Base-by-base conservation (phyloP, 2,113 vertebrate species). In the Leptobrachium leishanense region DNA sequence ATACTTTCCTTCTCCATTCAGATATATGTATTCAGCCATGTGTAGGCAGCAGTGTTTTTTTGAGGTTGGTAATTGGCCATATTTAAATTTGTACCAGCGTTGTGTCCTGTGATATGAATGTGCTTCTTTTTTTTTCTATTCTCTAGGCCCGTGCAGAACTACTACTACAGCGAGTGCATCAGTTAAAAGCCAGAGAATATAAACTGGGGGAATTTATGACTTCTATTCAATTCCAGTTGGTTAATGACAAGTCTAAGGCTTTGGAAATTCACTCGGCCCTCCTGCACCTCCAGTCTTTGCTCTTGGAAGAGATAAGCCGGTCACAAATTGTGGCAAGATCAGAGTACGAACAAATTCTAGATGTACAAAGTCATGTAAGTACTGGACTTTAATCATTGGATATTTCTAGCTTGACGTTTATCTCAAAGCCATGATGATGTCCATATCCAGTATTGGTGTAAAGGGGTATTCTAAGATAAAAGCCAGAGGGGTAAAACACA, bases 201-300 rank as follows among this genome's bases (percentile, higher is more conserved):
- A 84, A 85, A 72, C 86, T 98, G 66, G 93, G 91, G 0, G 87
- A 90, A 73, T 91, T 91, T 31, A 90, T 96, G 11, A 89, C 92
- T 3, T 79, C 90, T 15, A 82, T 96, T 84, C 91, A 95, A 85
- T 95, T 95, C 88, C 92, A 92, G 76, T 95, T 94, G 82, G 86
- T 85, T 0, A 79, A 92, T 84, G 89, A 90, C 83, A 89, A 82
- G 72, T 85, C 77, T 2, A 89, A 85, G 81, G 91, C 90, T 3
- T 72, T 94, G 81, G 92, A 94, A 76, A 91, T 92, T 0, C 94
- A 92, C 81, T 70, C 81, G 0, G 91, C 95, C 6, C 55, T 95
- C 77, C 85, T 94, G 76, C 91, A 84, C 50, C 75, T 97, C 43
- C 95, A 95, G 76, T 87, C 86, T 74, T 84, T 95, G 57, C 93